A percentile compares a stretch with the other conserved stretches of the same genome.
These are phyloP conservation scores for Harpalus rufipes DNA, from an alignment of 2,888 invertebrate species.

Conservation along the genomic window DNA sequence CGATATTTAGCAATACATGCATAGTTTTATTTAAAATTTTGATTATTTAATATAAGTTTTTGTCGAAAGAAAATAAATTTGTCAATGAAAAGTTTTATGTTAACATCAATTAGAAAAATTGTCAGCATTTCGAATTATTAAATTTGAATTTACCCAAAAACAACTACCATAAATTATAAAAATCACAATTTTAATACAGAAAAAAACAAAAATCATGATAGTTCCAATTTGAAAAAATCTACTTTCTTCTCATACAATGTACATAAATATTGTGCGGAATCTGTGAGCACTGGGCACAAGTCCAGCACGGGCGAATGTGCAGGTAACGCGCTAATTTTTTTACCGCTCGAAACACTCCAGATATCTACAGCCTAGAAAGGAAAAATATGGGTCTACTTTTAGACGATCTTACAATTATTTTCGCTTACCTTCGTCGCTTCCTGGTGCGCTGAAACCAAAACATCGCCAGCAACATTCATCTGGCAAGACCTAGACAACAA, in stretches of 20 bases:
- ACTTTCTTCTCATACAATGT: conserved; percentile 84
- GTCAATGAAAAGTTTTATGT: too few relatives aligned
- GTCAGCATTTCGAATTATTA: too few relatives aligned
- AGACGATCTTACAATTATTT: too few relatives aligned
- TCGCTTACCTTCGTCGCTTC: conserved; percentile 82
- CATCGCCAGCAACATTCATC: conserved; percentile 79
- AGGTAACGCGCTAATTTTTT: conserved; percentile 79
- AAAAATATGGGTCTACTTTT: too few relatives aligned
- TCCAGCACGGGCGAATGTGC: conserved; percentile 85
- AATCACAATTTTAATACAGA: neutral
- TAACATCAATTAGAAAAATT: too few relatives aligned
- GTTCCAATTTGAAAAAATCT: conserved; percentile 80
- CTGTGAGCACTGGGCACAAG: conserved; percentile 81
- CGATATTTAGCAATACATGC: neutral
- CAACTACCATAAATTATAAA: neutral
- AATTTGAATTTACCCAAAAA: neutral
- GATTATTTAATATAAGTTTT: too few relatives aligned
- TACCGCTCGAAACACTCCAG: conserved; percentile 81
- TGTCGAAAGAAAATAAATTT: too few relatives aligned
- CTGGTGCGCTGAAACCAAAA: conserved; percentile 86
- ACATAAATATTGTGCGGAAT: conserved; percentile 80
- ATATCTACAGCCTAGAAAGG: conserved; percentile 77
- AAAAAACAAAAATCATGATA: conserved; percentile 28
- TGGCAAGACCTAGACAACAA: conserved; percentile 84
- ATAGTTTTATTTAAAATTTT: too few relatives aligned